Base-by-base conservation (phyloP, 2,888 invertebrate genomes). In the Tupiocoris notatus region DNA sequence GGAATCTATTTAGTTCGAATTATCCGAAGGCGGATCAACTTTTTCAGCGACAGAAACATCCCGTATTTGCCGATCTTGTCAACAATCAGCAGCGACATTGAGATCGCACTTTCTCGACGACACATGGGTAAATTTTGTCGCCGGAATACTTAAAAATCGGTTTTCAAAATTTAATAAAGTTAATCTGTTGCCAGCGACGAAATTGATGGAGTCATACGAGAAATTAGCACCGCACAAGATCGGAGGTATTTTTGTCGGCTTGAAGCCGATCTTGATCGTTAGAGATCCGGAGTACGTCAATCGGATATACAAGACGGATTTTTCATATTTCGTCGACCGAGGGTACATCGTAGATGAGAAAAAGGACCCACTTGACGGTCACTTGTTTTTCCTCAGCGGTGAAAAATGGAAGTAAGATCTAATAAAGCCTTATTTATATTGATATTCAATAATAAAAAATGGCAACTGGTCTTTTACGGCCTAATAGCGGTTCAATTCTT, bases 341-440 rank as follows among this genome's bases (percentile, higher is more conserved):
- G 62, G 62, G 7, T 75, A 75, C 25, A n/a, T 18, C 0, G 25
- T 75, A 1, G 75, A 77, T 18, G 75, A 74, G 7, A 23, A 66
- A 3, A 21, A 16, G 2, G 61, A 75, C 17, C 77, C 77, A 2
- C 54, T 77, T 17, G 77, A 77, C 9, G 77, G 67, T 2, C 66
- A 74, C n/a, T 57, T 77, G 0, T 74, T 75, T 54, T 61, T 77
- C 16, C 20, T 77, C 9, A 61, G 61, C 12, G 77, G 75, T 0
- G 68, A 74, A 20, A 74, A 61, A 16, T 77, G 75, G 74, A 68
- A 39, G 77, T 71, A 24, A 22, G 71, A n/a, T n/a, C n/a, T n/a
- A n/a, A n/a, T n/a, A n/a, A n/a, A n/a, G n/a, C n/a, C n/a, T n/a
- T n/a, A n/a, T n/a, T n/a, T n/a, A n/a, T n/a, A n/a, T n/a, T n/a